Evolutionary conservation across 2,888 invertebrate genomes (phyloP).

Genomic region (Temnothorax ravouxi): DNA sequence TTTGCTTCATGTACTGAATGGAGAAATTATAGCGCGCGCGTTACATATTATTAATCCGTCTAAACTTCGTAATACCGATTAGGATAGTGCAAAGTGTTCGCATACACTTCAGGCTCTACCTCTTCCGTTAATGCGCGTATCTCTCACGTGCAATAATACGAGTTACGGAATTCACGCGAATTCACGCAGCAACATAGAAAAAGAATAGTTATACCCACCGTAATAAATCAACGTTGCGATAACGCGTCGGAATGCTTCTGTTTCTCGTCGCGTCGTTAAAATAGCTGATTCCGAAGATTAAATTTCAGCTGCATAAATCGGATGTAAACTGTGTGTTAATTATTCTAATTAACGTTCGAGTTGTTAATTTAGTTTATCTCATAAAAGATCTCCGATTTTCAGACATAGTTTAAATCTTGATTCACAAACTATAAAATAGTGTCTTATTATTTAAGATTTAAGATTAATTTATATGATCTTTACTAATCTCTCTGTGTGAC

Average conservation of each 20-base stretch:
- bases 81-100: not conserved
- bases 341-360: not conserved
- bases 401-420: not conserved
- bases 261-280: constrained; percentile 7
- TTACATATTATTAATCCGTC: constrained; percentile 22
- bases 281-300: constrained; percentile 18
- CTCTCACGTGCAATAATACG: constrained; percentile 17
- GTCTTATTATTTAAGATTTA: constrained; percentile 1
- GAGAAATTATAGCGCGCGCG: not conserved
- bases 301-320: not conserved
- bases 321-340: too few species aligned
- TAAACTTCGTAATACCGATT: not conserved
- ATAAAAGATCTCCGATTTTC: not conserved
- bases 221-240: constrained; percentile 39
- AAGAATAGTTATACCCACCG: not conserved
- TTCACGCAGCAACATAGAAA: constrained; percentile 14
- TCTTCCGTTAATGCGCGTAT: constrained; percentile 21
- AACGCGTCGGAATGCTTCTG: constrained; percentile 20
- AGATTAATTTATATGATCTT: not conserved
- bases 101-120: constrained; percentile 7
- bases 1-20: not conserved
- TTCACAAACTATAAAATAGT: not conserved
- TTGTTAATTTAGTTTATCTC: not conserved
- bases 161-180: constrained; percentile 20
- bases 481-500: not conserved